Percentiles rank a stretch among this genome's conserved stretches.
Conservation (phyloP, 2,113 vertebrate species). For the human region DNA sequence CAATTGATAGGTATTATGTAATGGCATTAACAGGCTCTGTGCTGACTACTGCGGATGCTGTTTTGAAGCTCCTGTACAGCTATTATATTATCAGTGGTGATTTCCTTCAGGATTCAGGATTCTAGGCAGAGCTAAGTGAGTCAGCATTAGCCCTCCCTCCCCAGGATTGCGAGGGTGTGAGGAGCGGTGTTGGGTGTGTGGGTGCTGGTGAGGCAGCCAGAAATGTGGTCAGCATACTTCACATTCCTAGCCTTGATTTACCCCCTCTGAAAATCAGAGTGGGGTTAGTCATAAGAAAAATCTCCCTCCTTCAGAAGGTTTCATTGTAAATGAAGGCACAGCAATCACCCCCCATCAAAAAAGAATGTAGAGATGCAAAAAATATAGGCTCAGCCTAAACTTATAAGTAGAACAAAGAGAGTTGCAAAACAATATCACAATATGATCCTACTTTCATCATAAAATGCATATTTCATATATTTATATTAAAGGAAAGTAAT, state of each 20-base stretch:
- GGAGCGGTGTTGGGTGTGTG: rapidly evolving
- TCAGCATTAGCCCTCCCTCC: neutral
- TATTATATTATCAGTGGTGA: constrained; percentile 9
- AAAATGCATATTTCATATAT: neutral
- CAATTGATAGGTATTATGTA: neutral
- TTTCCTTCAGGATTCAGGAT: constrained; percentile 31
- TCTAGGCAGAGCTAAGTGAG: neutral
- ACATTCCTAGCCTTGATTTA: neutral
- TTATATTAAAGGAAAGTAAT: neutral
- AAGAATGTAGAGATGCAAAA: neutral
- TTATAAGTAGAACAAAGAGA: neutral
- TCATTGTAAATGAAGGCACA: neutral
- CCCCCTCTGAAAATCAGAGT: neutral
- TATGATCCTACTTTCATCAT: neutral
- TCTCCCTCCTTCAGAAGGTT: neutral
- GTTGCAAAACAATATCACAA: neutral
- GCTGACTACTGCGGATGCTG: neutral
- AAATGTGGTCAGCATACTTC: rapidly evolving
- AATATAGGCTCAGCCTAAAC: neutral
- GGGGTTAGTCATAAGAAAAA: neutral
- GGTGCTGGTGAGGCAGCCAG: too few species aligned
- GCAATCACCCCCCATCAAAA: neutral
- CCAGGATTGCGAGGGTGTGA: neutral
- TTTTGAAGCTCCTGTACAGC: constrained; percentile 24
- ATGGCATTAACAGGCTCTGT: neutral